These are phyloP conservation scores for Megastigmus dorsalis DNA, from an alignment of 2,888 invertebrate species.

Conservation along the genomic window DNA sequence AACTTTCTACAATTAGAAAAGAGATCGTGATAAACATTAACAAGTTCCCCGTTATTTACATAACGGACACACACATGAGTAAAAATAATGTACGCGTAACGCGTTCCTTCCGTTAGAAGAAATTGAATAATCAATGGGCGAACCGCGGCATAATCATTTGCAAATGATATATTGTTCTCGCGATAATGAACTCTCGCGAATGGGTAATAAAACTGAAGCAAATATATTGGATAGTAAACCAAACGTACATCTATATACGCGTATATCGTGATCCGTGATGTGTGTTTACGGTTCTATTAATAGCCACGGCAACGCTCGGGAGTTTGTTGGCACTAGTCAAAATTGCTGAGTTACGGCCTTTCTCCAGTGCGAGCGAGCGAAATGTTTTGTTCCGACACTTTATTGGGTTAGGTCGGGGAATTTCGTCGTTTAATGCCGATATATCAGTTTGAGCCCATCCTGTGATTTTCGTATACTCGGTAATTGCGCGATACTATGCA, in stretches of 20 bases:
- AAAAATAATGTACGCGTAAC: not conserved
- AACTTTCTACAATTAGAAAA: no score
- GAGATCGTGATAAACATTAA: no score
- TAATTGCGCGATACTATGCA: no score
- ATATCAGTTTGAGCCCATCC: no score
- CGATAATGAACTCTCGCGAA: not conserved
- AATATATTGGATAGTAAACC: not conserved
- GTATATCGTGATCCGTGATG: no score
- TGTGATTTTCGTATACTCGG: not conserved
- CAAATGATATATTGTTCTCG: not conserved
- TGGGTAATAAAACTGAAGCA: constrained; percentile 5
- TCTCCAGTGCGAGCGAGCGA: no score
- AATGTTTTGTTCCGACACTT: no score
- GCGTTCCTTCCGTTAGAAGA: not conserved
- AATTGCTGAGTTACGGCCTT: not conserved
- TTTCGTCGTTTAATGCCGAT: no score
- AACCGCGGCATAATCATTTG: not conserved
- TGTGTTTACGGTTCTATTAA: constrained; percentile 14
- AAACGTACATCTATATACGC: not conserved
- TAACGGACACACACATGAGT: no score
- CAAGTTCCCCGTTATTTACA: no score
- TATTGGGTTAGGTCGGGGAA: no score
- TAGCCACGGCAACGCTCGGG: not conserved
- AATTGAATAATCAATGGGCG: not conserved
- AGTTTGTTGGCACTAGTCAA: not conserved